Percentiles rank a stretch among this genome's conserved stretches.
These are phyloP conservation scores for Deilephila elpenor DNA, from an alignment of 2,888 invertebrate genomes.

Conservation along the genomic window DNA sequence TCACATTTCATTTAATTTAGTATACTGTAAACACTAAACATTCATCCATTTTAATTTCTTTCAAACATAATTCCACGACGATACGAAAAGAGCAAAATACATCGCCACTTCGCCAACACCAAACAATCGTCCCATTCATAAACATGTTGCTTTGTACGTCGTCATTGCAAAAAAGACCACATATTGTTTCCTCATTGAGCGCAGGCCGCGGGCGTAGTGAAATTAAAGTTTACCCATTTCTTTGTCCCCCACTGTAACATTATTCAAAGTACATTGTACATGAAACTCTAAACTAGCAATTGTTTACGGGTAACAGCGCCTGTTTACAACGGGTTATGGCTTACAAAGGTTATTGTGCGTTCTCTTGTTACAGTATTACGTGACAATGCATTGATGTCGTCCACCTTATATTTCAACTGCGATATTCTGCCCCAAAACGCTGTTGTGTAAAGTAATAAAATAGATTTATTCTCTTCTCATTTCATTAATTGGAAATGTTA, in stretches of 20 bases:
- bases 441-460: too few species aligned
- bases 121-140: background rate
- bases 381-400: background rate
- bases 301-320: conserved; percentile 29
- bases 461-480: too few species aligned
- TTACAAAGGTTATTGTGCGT: conserved; percentile 19
- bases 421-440: too few species aligned
- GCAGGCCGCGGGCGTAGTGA: conserved; percentile 12
- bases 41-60: background rate
- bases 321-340: conserved; percentile 28
- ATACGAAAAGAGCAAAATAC: background rate
- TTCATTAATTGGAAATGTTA: too few species aligned
- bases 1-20: too few species aligned
- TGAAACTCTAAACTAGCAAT: conserved; percentile 34
- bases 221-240: background rate
- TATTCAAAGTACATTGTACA: conserved; percentile 25
- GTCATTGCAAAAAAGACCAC: conserved; percentile 14
- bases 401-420: background rate
- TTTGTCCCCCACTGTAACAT: conserved; percentile 23
- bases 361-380: background rate
- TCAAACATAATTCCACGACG: background rate
- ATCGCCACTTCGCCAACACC: background rate
- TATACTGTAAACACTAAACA: background rate
- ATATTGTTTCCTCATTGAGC: conserved; percentile 26
- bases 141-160: conserved; percentile 14